Conservation (phyloP, 2,797 vertebrate genomes). For the Cygnus olor region DNA sequence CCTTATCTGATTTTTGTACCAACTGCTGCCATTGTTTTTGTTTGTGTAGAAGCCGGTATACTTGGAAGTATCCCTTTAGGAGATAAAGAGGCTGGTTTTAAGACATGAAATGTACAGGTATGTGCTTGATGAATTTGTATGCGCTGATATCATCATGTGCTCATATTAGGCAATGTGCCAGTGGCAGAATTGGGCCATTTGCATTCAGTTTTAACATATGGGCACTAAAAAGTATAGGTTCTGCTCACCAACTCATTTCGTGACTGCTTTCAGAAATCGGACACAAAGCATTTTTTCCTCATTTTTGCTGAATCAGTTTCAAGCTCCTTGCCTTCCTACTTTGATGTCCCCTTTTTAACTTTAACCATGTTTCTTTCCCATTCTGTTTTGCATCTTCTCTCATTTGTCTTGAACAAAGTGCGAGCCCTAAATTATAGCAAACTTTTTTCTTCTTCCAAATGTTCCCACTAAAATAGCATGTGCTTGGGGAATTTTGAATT, state of each 20-base stretch:
- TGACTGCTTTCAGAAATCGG: neutral
- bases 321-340: conserved; percentile 28
- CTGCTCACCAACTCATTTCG: neutral
- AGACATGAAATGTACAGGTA: neutral
- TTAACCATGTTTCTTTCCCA: conserved; percentile 42
- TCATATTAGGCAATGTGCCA: neutral
- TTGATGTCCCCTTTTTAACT: conserved; percentile 59
- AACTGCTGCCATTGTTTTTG: neutral
- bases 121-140: neutral
- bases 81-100: neutral
- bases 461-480: neutral
- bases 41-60: neutral
- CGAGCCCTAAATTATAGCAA: conserved; percentile 31
- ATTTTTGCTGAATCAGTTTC: conserved; percentile 44
- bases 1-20: neutral
- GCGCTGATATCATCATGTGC: neutral
- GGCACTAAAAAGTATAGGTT: neutral
- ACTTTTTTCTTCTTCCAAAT: conserved; percentile 61
- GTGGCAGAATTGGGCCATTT: neutral
- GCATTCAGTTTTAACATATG: neutral
- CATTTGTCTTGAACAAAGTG: conserved; percentile 55
- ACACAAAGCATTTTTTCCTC: conserved; percentile 29
- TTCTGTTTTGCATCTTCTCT: conserved; percentile 62
- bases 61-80: neutral
- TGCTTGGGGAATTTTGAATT: neutral